Conservation (phyloP, 2,888 invertebrate species). For the Helobdella robusta region DNA sequence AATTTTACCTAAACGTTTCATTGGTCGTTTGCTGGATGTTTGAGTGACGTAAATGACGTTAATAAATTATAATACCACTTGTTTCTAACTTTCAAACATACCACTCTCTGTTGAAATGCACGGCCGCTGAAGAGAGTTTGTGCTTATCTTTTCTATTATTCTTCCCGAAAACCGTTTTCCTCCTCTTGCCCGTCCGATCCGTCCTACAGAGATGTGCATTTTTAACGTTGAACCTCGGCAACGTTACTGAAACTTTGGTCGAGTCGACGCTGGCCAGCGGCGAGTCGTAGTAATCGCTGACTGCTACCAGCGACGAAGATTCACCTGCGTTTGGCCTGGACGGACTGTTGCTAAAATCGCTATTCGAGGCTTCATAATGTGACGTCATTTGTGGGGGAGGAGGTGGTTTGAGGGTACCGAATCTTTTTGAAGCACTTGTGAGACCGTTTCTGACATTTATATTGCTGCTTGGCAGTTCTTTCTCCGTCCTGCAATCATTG, state of each 20-base stretch:
- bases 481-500: not conserved
- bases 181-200: no score
- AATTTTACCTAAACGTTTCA: no score
- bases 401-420: not conserved
- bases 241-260: no score
- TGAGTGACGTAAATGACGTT: no score
- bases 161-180: no score
- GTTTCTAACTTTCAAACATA: constrained; percentile 15
- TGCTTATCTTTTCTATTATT: not conserved
- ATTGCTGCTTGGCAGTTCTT: not conserved
- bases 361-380: not conserved
- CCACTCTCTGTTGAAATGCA: constrained; percentile 11
- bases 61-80: no score
- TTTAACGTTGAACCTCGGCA: no score
- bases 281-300: not conserved
- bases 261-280: not conserved
- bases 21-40: no score
- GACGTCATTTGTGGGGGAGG: not conserved
- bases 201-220: no score
- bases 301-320: not conserved
- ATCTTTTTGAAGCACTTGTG: not conserved
- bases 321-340: not conserved
- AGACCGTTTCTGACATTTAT: not conserved
- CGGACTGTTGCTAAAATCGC: constrained; percentile 16
- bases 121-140: not conserved